Conservation (phyloP, 2,113 vertebrate genomes). For the Melanocharis versteri region DNA sequence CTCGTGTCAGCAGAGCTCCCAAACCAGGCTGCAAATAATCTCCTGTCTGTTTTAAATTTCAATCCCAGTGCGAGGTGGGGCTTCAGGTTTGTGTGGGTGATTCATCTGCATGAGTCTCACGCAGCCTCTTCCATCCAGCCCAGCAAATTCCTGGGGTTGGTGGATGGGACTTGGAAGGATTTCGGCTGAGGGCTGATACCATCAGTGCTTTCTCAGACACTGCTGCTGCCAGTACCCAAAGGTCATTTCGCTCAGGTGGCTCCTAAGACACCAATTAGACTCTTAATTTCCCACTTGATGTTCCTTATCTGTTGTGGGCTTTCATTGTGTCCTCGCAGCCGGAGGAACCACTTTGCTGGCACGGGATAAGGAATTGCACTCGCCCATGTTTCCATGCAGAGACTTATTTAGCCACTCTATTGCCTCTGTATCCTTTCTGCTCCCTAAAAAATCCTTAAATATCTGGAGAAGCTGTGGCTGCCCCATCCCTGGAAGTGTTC, state of each 20-base stretch:
- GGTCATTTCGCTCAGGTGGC: neutral
- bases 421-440: neutral
- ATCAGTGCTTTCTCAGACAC: neutral
- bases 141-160: neutral
- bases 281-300: neutral
- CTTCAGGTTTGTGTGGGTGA: conserved; percentile 54
- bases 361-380: neutral
- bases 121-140: neutral
- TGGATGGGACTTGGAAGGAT: neutral
- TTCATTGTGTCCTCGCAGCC: neutral
- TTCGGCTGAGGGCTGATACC: neutral
- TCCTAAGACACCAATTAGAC: neutral
- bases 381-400: neutral
- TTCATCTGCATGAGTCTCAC: conserved; percentile 30
- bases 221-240: neutral
- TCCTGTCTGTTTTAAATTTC: neutral
- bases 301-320: neutral
- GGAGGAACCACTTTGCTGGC: neutral
- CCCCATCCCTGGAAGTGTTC: neutral
- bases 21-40: neutral
- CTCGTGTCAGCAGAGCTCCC: neutral
- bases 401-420: neutral
- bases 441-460: neutral
- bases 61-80: neutral
- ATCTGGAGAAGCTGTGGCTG: neutral